Evolutionary conservation across 2,797 vertebrate genomes (phyloP).

Genomic region (Lithobates sylvaticus): DNA sequence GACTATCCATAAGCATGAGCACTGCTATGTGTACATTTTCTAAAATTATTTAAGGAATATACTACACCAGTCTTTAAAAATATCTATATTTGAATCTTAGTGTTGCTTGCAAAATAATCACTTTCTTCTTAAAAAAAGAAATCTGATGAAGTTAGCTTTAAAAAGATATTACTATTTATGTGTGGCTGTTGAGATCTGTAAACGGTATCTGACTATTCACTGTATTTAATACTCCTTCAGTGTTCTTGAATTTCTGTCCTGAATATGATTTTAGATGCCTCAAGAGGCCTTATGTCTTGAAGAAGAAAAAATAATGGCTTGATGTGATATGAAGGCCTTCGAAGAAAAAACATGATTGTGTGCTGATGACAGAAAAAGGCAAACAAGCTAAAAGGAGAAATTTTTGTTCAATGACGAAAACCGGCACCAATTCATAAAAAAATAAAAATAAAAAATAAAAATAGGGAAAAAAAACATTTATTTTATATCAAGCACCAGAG

Average conservation of each 20-base stretch:
- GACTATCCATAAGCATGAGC: not conserved
- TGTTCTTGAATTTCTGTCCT: not conserved
- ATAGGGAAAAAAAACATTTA: constrained; percentile 31
- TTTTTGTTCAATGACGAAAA: constrained; percentile 50
- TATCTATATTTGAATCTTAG: no score
- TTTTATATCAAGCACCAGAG: constrained; percentile 46
- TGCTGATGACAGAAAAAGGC: constrained; percentile 32
- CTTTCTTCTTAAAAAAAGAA: no score
- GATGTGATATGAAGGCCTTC: not conserved
- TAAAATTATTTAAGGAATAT: not conserved
- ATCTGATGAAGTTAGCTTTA: no score
- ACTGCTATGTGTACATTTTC: not conserved
- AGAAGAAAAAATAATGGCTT: not conserved
- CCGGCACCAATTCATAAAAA: constrained; percentile 26
- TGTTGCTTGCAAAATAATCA: no score
- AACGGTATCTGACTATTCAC: not conserved
- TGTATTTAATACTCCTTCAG: not conserved
- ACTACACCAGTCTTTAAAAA: no score
- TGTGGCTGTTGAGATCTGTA: not conserved
- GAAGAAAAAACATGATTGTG: constrained; percentile 10
- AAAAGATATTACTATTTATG: not conserved
- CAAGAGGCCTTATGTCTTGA: not conserved
- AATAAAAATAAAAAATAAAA: constrained; percentile 5
- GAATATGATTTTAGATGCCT: not conserved
- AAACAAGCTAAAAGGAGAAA: constrained; percentile 49